Percentiles rank a stretch among this genome's conserved stretches.
phyloP scores from a whole-genome alignment of 2,797 vertebrate species.

The Eospalax fontanierii region DNA sequence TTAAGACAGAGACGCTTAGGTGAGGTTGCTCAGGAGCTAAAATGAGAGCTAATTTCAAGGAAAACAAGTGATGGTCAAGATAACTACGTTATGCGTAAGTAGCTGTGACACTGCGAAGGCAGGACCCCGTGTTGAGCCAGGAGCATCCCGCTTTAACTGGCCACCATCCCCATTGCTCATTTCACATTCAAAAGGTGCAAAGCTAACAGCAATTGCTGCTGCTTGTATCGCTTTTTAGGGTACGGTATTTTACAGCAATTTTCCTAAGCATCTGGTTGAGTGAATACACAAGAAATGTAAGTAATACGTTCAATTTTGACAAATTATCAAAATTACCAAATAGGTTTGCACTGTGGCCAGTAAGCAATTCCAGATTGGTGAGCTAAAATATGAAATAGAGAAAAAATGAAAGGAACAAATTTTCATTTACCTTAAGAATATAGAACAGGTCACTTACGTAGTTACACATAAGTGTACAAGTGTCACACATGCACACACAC shows the following conservation, averaged over 20 bases:
- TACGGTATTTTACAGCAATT: constrained; percentile 32
- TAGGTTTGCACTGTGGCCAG: constrained; percentile 49
- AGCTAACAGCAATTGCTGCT: constrained; percentile 54
- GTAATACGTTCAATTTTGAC: constrained; percentile 60
- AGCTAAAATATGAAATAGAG: neutral
- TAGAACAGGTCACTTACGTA: neutral
- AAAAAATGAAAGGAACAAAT: neutral
- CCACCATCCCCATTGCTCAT: neutral
- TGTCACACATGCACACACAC: neutral
- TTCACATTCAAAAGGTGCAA: constrained; percentile 30
- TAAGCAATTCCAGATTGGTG: neutral
- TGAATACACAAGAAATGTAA: constrained; percentile 58
- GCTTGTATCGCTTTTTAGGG: constrained; percentile 36
- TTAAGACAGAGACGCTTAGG: neutral
- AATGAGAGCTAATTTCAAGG: neutral
- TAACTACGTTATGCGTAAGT: constrained; percentile 14
- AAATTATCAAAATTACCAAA: constrained; percentile 68
- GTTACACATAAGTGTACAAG: neutral
- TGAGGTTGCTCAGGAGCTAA: neutral
- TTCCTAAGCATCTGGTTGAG: constrained; percentile 45
- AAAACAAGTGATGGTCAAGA: neutral
- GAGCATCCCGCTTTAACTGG: constrained; percentile 29
- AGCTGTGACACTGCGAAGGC: neutral
- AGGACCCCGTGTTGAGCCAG: neutral
- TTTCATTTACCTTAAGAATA: neutral